phyloP scores from a whole-genome alignment of 2,888 invertebrate species.

The Drosophila emarginata region DNA sequence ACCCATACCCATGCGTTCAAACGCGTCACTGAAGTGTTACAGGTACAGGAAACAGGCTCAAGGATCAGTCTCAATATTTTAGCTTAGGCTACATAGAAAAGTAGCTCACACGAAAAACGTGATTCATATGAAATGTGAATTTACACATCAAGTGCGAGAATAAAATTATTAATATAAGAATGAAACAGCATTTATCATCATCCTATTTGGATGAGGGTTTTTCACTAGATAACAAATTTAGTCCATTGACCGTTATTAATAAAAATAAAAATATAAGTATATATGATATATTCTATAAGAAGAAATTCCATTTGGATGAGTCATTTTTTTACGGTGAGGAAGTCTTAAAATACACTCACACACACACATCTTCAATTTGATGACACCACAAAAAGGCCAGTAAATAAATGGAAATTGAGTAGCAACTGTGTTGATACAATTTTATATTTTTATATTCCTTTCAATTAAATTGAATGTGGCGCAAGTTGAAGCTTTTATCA shows the following conservation, averaged over 20 bases:
- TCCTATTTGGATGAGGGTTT: neutral
- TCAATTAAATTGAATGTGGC: conserved; percentile 25
- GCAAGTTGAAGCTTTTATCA: neutral
- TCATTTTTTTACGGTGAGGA: neutral
- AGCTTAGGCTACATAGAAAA: too few species aligned
- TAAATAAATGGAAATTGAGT: neutral
- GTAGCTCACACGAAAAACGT: neutral
- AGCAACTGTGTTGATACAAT: conserved; percentile 15
- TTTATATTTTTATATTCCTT: conserved; percentile 10
- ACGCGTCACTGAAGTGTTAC: conserved; percentile 9
- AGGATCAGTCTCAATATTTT: too few species aligned
- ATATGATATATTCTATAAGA: too few species aligned
- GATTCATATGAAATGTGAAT: neutral
- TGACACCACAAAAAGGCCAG: conserved; percentile 27
- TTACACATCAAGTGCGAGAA: neutral
- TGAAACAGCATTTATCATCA: too few species aligned
- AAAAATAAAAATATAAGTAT: neutral
- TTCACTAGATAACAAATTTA: neutral
- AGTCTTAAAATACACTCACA: too few species aligned
- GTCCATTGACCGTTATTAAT: neutral
- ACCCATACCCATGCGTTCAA: conserved; percentile 54
- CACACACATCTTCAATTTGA: too few species aligned
- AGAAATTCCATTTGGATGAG: neutral
- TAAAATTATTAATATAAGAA: too few species aligned
- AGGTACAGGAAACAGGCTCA: conserved; percentile 4